Base-by-base conservation (phyloP, 2,797 vertebrate species). In the Cyclura pinguis region DNA sequence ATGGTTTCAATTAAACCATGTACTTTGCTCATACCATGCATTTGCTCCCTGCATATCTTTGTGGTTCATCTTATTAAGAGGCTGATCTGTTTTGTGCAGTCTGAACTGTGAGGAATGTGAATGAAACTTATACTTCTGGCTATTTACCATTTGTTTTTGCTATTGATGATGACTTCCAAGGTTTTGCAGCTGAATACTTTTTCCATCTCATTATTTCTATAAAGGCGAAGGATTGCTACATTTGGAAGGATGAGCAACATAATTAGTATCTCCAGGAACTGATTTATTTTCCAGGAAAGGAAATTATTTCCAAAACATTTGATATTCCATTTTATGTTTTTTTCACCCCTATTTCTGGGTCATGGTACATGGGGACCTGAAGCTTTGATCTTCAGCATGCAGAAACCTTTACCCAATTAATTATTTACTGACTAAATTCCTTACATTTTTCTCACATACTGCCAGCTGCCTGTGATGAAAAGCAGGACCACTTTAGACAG, bases 361-460 rank as follows among this genome's bases (percentile, higher is more conserved):
- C 77, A 85, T 29, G 50, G 1, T 82, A 55, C 22, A 88, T 4
- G 14, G 89, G 50, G 80, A 18, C 50, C 91, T 77, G 88, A 92
- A 77, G 18, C 86, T 95, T 87, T 93, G 78, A 92, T 90, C 69
- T 14, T 22, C 27, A 12, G 92, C 0, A 52, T 4, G 67, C 27
- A 90, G 77, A 92, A 94, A 93, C 24, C 42, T 91, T 50, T 32
- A 89, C 16, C 55, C 4, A 55, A 38, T 50, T 81, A 88, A 74
- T 92, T 81, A 84, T 90, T 95, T 3, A 24, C 2, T 80, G 86
- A 1, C 14, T 2, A 64, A 81, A 90, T 87, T 92, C 91, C 92
- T 89, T 6, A 67, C 6, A 2, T 89, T 8, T 73, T 87, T 86
- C 35, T 85, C 59, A 73, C 76, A 47, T 4, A 62, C 50, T 59